A percentile compares a stretch with the other conserved stretches of the same genome.
These are phyloP conservation scores for Drosophila nr. perissopoda DNA, from an alignment of 2,888 invertebrate genomes.

Conservation along the genomic window DNA sequence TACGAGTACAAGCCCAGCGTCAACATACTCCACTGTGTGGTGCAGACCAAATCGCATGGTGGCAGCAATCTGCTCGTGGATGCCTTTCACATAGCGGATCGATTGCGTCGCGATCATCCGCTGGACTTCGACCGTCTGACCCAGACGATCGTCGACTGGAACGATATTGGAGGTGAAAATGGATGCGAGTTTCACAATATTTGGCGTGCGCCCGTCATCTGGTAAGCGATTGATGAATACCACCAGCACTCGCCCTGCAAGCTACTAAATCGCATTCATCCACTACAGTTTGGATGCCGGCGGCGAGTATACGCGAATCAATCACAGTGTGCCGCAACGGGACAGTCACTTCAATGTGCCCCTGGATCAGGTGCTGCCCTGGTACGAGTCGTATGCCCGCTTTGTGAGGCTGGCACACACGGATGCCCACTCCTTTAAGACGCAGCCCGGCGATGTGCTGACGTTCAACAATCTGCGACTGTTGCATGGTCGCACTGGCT, in stretches of 20 bases:
- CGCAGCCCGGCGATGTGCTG: constrained; percentile 89
- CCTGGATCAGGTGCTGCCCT: constrained; percentile 87
- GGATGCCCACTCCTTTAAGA: constrained; percentile 88
- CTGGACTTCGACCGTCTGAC: constrained; percentile 87
- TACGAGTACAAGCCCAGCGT: constrained; percentile 91
- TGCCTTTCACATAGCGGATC: constrained; percentile 88
- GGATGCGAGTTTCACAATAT: constrained; percentile 88
- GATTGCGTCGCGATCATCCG: constrained; percentile 86
- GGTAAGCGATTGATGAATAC: constrained; percentile 82
- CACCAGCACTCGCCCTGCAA: background rate
- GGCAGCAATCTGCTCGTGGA: constrained; percentile 90
- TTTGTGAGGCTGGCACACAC: constrained; percentile 88
- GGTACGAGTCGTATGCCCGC: constrained; percentile 89
- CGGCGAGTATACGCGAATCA: constrained; percentile 87
- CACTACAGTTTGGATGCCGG: constrained; percentile 81
- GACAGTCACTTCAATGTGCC: constrained; percentile 88
- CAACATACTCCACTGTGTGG: constrained; percentile 90
- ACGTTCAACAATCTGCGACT: constrained; percentile 91
- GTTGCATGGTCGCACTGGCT: constrained; percentile 90
- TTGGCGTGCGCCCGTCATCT: constrained; percentile 88
- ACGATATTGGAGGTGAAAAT: constrained; percentile 89
- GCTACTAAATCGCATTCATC: background rate
- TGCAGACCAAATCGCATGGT: constrained; percentile 88
- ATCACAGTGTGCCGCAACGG: constrained; percentile 91
- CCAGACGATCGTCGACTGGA: constrained; percentile 89